Conservation (phyloP, 2,113 vertebrate species). For the Microcebus griseorufus region DNA sequence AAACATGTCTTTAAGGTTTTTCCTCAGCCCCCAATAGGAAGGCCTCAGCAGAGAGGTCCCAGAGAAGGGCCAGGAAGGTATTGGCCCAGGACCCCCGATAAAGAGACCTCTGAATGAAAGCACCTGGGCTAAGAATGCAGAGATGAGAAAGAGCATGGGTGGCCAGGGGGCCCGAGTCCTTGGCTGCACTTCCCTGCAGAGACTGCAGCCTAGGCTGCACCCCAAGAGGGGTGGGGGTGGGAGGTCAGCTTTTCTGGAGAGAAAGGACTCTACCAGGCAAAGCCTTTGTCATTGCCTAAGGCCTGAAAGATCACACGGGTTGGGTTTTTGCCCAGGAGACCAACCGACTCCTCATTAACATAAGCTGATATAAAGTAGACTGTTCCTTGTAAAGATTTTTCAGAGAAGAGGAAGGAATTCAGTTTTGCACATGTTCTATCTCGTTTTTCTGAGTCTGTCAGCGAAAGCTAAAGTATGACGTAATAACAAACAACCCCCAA, state of each 20-base stretch:
- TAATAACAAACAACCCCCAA: neutral
- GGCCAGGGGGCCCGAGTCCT: fast-evolving
- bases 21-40: fast-evolving
- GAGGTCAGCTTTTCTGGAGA: fast-evolving
- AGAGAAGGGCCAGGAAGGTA: neutral
- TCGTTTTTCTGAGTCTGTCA: neutral
- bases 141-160: fast-evolving
- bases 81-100: fast-evolving
- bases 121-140: neutral
- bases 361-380: neutral
- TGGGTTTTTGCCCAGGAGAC: neutral
- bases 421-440: neutral
- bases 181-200: no score
- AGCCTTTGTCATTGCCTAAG: neutral
- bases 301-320: neutral
- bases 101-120: neutral
- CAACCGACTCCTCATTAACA: neutral
- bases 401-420: neutral
- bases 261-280: no score
- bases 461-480: neutral
- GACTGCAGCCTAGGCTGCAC: fast-evolving
- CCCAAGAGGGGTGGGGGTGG: no score
- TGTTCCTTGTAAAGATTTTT: neutral
- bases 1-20: neutral
- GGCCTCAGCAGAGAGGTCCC: neutral